Evolutionary conservation across 2,797 vertebrate species (phyloP), one percentile per base, ranked within the genome.

Genomic region (Melanotaenia parkinsoni): DNA sequence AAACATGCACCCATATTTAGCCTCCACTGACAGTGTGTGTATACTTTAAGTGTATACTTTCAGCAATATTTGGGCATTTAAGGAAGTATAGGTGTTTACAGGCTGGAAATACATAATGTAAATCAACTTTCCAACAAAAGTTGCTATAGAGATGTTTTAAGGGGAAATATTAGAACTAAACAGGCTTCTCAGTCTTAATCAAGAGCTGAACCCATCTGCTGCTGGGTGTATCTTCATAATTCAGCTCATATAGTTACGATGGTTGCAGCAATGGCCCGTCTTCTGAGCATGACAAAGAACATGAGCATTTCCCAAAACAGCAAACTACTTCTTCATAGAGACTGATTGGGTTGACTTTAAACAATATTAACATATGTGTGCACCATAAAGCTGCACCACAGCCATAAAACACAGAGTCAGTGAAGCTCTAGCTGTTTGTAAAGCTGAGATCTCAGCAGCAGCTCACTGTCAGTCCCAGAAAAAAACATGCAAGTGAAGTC

Each of bases 391-490:
- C 40, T 28, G 28, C 38, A 37, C 16, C 65, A 28, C 47, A 11
- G 45, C 84, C 76, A 77, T 61, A 82, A 82, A 73, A 80, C 54
- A 57, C 62, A 51, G 81, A 82, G 67, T 61, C 37, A 20, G 60
- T 67, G 85, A 89, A 81, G 83, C 80, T 81, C 72, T 71, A 28
- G 86, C 61, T 86, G 82, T 89, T 83, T 87, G 76, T 58, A 50
- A 73, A 84, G 84, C 85, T 85, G 77, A 81, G 81, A 79, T 76
- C 82, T 77, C 74, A 81, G 84, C 87, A 64, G 74, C 81, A 72
- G 84, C 64, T 84, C 79, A 10, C 79, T 76, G 71, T 83, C 83
- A 67, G 63, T 60, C 14, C 81, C 78, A 85, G 70, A 79, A 79
- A 74, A 81, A 13, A 24, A 3, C 18, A 43, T 74, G 61, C 2